Evolutionary conservation across 2,888 invertebrate genomes (phyloP).

Genomic region (Pecten maximus): DNA sequence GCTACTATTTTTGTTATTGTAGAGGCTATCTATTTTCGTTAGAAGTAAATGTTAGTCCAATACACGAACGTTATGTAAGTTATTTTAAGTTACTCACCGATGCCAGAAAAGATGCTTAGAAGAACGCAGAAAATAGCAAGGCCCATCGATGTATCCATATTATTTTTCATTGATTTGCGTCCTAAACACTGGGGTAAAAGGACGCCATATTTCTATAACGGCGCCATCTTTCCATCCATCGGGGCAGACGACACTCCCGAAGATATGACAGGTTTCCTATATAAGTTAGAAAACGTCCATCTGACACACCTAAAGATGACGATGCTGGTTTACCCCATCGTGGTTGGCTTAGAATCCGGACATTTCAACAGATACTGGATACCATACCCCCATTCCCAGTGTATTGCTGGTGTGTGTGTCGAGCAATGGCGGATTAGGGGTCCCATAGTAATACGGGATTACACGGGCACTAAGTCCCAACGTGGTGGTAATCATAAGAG

Average conservation of each 20-base stretch:
- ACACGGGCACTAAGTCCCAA: not conserved
- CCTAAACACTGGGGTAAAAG: constrained; percentile 13
- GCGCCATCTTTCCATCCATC: not conserved
- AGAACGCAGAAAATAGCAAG: not conserved
- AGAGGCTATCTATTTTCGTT: too few relatives aligned
- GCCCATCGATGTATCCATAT: not conserved
- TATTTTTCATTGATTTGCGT: not conserved
- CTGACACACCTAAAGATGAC: not conserved
- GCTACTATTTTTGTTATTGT: too few relatives aligned
- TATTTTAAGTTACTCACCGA: not conserved
- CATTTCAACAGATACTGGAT: not conserved
- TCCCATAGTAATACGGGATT: constrained; percentile 25
- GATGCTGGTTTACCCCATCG: not conserved
- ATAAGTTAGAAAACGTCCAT: not conserved
- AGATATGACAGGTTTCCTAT: not conserved
- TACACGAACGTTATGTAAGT: too few relatives aligned
- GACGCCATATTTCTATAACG: not conserved
- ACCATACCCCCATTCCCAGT: not conserved
- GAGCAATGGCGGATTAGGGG: not conserved
- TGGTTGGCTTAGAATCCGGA: not conserved
- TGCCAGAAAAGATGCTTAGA: not conserved
- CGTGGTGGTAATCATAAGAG: not conserved
- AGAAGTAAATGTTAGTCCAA: too few relatives aligned
- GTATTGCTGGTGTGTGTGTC: not conserved
- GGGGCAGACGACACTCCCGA: not conserved